A percentile compares a stretch with the other conserved stretches of the same genome.
Evolutionary conservation across 2,888 invertebrate species (phyloP).

Genomic region (Zhuqinia jingwanae): DNA sequence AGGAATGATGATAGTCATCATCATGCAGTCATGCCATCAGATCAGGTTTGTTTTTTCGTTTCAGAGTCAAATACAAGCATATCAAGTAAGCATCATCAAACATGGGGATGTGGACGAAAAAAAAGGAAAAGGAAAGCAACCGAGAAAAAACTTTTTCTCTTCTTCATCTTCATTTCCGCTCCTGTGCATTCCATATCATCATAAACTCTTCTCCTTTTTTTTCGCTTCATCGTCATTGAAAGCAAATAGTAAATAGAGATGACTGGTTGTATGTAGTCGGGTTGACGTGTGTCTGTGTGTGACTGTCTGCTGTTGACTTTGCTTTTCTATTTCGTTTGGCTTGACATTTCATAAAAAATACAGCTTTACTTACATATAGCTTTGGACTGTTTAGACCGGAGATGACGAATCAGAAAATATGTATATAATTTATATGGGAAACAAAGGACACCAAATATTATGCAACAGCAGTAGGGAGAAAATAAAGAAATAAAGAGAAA

Average conservation of each 20-base stretch:
- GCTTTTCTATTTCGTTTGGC: not conserved
- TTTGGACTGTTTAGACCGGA: too few relatives aligned
- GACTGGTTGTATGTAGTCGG: not conserved
- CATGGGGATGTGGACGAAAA: not conserved
- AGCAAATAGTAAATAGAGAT: slow-evolving; percentile 1
- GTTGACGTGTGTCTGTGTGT: too few relatives aligned
- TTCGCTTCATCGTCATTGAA: slow-evolving; percentile 1
- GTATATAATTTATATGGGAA: too few relatives aligned
- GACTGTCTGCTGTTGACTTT: not conserved
- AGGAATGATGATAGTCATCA: slow-evolving; percentile 9
- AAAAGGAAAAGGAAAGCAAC: slow-evolving; percentile 13
- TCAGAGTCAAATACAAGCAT: not conserved
- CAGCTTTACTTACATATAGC: too few relatives aligned
- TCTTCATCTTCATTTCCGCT: slow-evolving; percentile 59
- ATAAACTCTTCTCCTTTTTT: slow-evolving; percentile 13
- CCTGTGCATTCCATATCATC: slow-evolving; percentile 24
- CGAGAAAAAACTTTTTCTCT: slow-evolving; percentile 44
- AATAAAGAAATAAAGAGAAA: too few relatives aligned
- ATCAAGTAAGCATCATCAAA: not conserved
- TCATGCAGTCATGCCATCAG: slow-evolving; percentile 28
- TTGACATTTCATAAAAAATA: too few relatives aligned
- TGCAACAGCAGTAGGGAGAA: too few relatives aligned
- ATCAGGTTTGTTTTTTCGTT: not conserved
- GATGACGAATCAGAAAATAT: too few relatives aligned
- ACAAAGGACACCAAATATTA: too few relatives aligned